Conservation (phyloP, 2,797 vertebrate genomes). For the Pipistrellus pipistrellus region DNA sequence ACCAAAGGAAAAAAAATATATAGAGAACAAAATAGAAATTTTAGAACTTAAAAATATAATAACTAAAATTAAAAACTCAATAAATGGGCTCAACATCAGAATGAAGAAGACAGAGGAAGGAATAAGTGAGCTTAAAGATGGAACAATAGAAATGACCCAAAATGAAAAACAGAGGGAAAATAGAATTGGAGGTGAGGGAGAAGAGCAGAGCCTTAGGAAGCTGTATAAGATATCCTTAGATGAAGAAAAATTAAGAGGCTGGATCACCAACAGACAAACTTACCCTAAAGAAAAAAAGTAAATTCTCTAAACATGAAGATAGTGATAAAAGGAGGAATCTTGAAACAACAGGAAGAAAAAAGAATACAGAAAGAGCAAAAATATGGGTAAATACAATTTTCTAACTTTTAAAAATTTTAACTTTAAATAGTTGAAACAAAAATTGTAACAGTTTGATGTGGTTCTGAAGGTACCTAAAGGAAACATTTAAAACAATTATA, state of each 20-base stretch:
- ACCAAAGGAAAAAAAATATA: too few species aligned
- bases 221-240: conserved; percentile 14
- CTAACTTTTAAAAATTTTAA: not conserved
- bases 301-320: conserved; percentile 14
- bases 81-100: too few species aligned
- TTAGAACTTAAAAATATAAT: too few species aligned
- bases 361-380: not conserved
- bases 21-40: too few species aligned
- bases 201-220: too few species aligned
- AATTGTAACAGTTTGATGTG: conserved; percentile 27
- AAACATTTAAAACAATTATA: conserved; percentile 49
- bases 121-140: too few species aligned
- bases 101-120: too few species aligned
- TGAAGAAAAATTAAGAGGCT: conserved; percentile 39
- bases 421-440: conserved; percentile 31
- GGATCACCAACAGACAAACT: not conserved
- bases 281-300: not conserved
- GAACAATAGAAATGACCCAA: too few species aligned
- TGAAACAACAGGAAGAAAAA: not conserved
- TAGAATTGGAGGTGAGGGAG: too few species aligned
- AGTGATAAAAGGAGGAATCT: not conserved
- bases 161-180: too few species aligned
- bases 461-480: not conserved
- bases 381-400: conserved; percentile 4
- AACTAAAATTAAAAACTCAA: too few species aligned